Base-by-base conservation (phyloP, 2,888 invertebrate species). In the Baccha elongata region DNA sequence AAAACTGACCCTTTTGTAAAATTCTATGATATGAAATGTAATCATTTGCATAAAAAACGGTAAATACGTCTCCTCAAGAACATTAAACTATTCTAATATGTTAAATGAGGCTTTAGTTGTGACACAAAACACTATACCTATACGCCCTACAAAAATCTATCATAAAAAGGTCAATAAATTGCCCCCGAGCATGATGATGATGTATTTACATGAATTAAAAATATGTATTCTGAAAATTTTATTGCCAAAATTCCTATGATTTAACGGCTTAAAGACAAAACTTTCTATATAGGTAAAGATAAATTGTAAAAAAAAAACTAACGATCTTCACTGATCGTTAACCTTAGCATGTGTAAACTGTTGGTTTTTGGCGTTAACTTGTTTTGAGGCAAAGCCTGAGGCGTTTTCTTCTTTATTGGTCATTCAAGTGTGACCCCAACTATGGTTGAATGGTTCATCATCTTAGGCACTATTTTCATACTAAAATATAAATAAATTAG, bases 311-410 rank as follows among this genome's bases (percentile, higher is more conserved):
- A 6, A 40, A 40, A 13, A 40, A 40, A 32, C 29, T 7, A 3
- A 32, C 5, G 7, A 40, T 64, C 80, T 80, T 69, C 48, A 52
- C 64, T 81, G 81, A 81, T 76, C 81, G 46, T 81, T 81, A 65
- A 81, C 81, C 81, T 40, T 55, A 48, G 35, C 37, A 23, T 50
- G 35, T 37, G 8, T 55, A 21, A 52, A 48, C 48, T 64, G 40
- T 64, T 35, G 48, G 48, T 40, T 32, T 71, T 65, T 71, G 17
- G 13, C 26, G 29, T 60, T n/a, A 37, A 40, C 19, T 53, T 32
- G 74, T 40, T 74, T 13, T 42, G 19, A 75, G 74, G 69, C 80
- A 58, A 26, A 46, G 32, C 60, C 29, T 52, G 29, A 32, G 53
- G 52, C 60, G 15, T 8, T 23, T 60, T 42, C 21, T 46, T 73